Evolutionary conservation across 2,888 invertebrate species (phyloP), one percentile per base, ranked within the genome.

Genomic region (Tenthredo livida): DNA sequence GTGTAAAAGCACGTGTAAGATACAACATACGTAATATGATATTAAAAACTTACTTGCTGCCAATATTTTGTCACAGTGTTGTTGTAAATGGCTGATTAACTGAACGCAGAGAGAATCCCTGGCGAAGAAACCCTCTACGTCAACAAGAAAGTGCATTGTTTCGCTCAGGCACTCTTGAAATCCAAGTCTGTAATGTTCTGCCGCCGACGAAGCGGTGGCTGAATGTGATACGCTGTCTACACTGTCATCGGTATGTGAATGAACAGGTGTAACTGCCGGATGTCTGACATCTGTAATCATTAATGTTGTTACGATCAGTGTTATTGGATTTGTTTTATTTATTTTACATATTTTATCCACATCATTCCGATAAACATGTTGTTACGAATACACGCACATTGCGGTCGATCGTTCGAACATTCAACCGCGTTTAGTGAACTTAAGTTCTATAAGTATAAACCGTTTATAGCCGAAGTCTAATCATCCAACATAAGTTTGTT

Each of bases 81-180:
- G 96, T 91, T 97, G 97, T 87, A 98, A 94, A 91, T 98, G 98
- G 77, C 96, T 95, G 84, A 97, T 94, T 47, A 99, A 94, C 87
- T 97, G 96, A 84, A 96, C 95, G 91, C 98, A 98, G 43, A 98
- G 94, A 0, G 96, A 96, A 91, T 98, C 98, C n/a, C 96, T 95
- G 0, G 97, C 96, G 84, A 95, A 97, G 92, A 96, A 96, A 3
- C 97, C 97, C 90, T 97, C 97, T 10, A 96, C 96, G 91, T 98
- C 98, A 33, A 97, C 97, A 80, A 99, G 96, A 93, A 97, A 99
- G 89, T 98, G 96, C 94, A 98, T 96, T 0, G 97, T 96, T 93
- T 99, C 98, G 84, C 97, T 96, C 91, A 97, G 95, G 88, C 98
- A 98, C 93, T 98, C 98, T 91, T 97, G 97, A 94, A 97, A 99